phyloP scores from a whole-genome alignment of 2,113 vertebrate genomes.

The Apeltes quadracus region DNA sequence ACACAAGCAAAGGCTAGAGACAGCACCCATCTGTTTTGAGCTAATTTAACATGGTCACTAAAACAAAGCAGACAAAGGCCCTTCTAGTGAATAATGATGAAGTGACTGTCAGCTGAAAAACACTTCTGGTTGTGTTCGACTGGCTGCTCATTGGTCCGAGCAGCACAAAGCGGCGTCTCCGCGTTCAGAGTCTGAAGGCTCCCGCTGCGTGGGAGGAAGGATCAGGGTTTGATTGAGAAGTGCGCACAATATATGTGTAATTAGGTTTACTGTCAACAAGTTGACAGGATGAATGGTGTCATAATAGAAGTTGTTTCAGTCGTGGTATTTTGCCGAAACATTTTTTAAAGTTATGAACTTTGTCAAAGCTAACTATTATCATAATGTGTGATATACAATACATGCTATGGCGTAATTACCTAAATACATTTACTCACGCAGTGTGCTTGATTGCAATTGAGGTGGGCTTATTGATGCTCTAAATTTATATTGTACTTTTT shows the following conservation, averaged over 20 bases:
- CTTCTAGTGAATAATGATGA: constrained; percentile 68
- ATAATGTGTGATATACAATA: not conserved
- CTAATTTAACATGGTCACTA: constrained; percentile 77
- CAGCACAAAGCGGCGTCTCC: constrained; percentile 14
- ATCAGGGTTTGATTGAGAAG: not conserved
- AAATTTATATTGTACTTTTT: not conserved
- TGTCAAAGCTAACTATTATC: not conserved
- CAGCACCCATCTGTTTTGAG: constrained; percentile 74
- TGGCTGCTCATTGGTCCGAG: constrained; percentile 43
- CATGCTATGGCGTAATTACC: not conserved
- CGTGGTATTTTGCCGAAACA: not conserved
- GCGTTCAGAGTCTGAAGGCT: constrained; percentile 12
- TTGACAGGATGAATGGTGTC: not conserved
- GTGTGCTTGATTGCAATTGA: not conserved
- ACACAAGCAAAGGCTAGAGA: constrained; percentile 31
- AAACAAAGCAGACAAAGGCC: constrained; percentile 73
- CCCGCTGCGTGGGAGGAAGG: constrained; percentile 8
- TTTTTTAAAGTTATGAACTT: not conserved
- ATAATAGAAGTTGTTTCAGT: not conserved
- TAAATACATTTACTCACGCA: not conserved
- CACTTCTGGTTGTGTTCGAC: constrained; percentile 43
- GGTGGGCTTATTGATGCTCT: not conserved
- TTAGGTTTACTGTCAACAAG: not conserved
- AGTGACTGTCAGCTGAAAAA: constrained; percentile 63
- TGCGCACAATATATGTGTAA: not conserved